Evolutionary conservation across 2,888 invertebrate species (phyloP).

Genomic region (Chrysomela aeneicollis): DNA sequence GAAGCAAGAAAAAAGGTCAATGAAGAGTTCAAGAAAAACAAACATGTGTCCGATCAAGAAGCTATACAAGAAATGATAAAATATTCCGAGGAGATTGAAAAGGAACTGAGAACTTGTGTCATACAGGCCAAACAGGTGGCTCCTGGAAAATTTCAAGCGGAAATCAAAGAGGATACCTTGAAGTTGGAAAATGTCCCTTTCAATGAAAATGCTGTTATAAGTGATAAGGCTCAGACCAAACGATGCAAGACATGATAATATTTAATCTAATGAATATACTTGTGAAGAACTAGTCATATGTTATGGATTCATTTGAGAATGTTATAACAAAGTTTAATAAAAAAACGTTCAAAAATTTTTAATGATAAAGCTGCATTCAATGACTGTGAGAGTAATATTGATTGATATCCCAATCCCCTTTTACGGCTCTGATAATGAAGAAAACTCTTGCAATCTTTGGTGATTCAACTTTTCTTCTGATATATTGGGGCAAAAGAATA

Average conservation of each 20-base stretch:
- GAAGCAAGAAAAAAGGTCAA: constrained; percentile 78
- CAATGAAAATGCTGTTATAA: constrained; percentile 12
- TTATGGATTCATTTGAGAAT: not conserved
- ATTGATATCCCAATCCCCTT: too few relatives aligned
- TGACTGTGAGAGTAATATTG: too few relatives aligned
- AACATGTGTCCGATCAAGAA: constrained; percentile 66
- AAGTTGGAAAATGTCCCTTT: constrained; percentile 70
- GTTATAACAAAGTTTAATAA: too few relatives aligned
- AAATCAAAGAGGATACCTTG: constrained; percentile 68
- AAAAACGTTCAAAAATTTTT: too few relatives aligned
- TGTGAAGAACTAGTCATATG: not conserved
- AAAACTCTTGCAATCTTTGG: too few relatives aligned
- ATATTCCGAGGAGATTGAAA: constrained; percentile 73
- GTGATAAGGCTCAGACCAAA: not conserved
- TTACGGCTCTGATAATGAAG: too few relatives aligned
- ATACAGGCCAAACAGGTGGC: constrained; percentile 76
- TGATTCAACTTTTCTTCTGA: too few relatives aligned
- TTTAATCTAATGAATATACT: not conserved
- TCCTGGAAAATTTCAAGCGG: constrained; percentile 71
- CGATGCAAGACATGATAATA: not conserved
- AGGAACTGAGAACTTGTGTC: constrained; percentile 74
- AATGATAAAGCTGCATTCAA: too few relatives aligned
- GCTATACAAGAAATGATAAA: constrained; percentile 75
- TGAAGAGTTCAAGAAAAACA: constrained; percentile 76
- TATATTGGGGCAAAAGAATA: too few relatives aligned